Evolutionary conservation across 2,797 vertebrate genomes (phyloP).

Genomic region (Holocentrus rufus): DNA sequence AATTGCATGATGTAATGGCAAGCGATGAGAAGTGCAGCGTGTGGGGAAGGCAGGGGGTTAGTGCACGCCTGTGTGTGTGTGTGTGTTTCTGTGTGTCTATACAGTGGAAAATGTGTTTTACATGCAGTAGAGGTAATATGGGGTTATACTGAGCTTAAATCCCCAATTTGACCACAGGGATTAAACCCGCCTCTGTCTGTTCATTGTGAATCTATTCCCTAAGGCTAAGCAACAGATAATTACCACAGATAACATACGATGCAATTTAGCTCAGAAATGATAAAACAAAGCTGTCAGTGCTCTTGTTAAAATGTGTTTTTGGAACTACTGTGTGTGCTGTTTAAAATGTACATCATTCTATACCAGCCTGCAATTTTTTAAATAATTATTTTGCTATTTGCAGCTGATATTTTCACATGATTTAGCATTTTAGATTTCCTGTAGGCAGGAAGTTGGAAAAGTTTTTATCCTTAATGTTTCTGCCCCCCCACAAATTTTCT

Average conservation of each 20-base stretch:
- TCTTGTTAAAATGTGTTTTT: not conserved
- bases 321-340: not conserved
- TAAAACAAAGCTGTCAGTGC: not conserved
- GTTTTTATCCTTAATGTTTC: constrained; percentile 37
- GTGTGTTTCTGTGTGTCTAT: constrained; percentile 10
- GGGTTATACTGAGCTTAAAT: constrained; percentile 28
- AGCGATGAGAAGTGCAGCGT: constrained; percentile 39
- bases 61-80: constrained; percentile 9
- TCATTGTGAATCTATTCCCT: constrained; percentile 18
- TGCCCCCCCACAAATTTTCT: not conserved
- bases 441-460: constrained; percentile 16
- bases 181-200: constrained; percentile 34
- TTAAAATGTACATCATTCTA: constrained; percentile 7
- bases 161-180: constrained; percentile 37
- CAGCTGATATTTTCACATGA: not conserved
- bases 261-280: not conserved
- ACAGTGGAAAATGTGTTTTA: not conserved
- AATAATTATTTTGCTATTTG: not conserved
- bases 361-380: not conserved
- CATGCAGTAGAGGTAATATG: constrained; percentile 6
- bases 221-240: constrained; percentile 22
- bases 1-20: constrained; percentile 72
- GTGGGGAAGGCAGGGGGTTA: constrained; percentile 6
- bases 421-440: not conserved
- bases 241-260: constrained; percentile 11